These are phyloP conservation scores for Mythimna impura DNA, from an alignment of 2,888 invertebrate species.

Conservation along the genomic window DNA sequence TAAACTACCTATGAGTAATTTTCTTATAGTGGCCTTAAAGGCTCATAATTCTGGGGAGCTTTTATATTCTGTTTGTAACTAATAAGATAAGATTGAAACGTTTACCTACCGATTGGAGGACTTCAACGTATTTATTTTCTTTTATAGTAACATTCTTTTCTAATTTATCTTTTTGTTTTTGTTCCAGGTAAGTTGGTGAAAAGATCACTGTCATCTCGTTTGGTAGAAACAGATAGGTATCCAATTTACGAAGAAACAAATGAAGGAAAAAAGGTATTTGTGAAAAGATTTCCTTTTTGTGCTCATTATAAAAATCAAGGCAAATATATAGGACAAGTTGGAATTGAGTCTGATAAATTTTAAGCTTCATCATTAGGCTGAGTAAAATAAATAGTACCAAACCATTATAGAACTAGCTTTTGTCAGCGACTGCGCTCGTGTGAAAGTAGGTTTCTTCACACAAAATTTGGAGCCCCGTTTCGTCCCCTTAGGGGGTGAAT, in stretches of 20 bases:
- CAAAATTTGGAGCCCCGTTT: too few species aligned
- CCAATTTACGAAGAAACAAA: conserved; percentile 26
- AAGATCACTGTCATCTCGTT: conserved; percentile 39
- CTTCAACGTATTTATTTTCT: neutral
- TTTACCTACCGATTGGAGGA: neutral
- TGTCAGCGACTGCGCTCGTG: too few species aligned
- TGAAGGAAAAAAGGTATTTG: conserved; percentile 14
- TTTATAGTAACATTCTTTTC: neutral
- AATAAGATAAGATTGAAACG: neutral
- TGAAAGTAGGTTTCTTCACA: too few species aligned
- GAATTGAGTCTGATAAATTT: neutral
- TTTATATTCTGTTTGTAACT: neutral
- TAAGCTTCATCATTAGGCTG: too few species aligned
- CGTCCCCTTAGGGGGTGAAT: too few species aligned
- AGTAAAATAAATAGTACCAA: too few species aligned
- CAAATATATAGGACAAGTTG: neutral
- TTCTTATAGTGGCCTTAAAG: neutral
- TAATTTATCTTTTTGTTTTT: conserved; percentile 36
- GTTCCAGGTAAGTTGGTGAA: conserved; percentile 60
- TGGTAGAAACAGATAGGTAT: conserved; percentile 1
- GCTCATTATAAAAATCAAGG: conserved; percentile 31
- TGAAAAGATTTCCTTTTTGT: neutral
- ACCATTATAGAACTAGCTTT: too few species aligned
- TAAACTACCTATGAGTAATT: too few species aligned
- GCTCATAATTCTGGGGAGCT: neutral